Evolutionary conservation across 2,888 invertebrate genomes (phyloP).

Genomic region (Incurvaria masculella): DNA sequence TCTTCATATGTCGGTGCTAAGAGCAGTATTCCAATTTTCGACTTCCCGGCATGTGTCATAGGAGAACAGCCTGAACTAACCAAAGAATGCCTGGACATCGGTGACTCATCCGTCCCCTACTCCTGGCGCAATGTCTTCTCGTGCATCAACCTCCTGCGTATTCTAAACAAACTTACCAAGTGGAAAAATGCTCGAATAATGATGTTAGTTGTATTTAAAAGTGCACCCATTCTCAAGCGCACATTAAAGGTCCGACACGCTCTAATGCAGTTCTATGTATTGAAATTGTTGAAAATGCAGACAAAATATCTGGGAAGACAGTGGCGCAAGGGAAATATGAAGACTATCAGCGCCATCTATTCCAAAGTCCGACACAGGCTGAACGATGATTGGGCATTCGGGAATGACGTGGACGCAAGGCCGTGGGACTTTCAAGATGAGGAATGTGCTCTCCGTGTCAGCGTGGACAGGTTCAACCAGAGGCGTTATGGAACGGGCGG

Average conservation of each 20-base stretch:
- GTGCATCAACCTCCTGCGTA: constrained; percentile 93
- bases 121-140: constrained; percentile 99
- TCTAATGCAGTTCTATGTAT: constrained; percentile 96
- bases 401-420: constrained; percentile 95
- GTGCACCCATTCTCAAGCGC: constrained; percentile 96
- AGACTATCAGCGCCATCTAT: constrained; percentile 98
- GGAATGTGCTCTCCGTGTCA: constrained; percentile 89
- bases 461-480: constrained; percentile 95
- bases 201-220: constrained; percentile 99
- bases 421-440: constrained; percentile 99
- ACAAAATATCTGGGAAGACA: constrained; percentile 98
- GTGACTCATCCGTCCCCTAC: constrained; percentile 74
- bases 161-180: constrained; percentile 97
- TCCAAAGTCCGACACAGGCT: constrained; percentile 93
- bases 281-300: constrained; percentile 99
- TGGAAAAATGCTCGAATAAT: constrained; percentile 99
- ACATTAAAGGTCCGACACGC: constrained; percentile 94
- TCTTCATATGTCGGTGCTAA: constrained; percentile 92
- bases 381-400: constrained; percentile 99
- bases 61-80: constrained; percentile 94
- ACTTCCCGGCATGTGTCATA: constrained; percentile 95
- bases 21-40: constrained; percentile 88
- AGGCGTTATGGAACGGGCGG: constrained; percentile 72
- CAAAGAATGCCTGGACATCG: constrained; percentile 84
- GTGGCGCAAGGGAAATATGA: constrained; percentile 99